Evolutionary conservation across 2,113 vertebrate species (phyloP).

Genomic region (Gracilinanus agilis): DNA sequence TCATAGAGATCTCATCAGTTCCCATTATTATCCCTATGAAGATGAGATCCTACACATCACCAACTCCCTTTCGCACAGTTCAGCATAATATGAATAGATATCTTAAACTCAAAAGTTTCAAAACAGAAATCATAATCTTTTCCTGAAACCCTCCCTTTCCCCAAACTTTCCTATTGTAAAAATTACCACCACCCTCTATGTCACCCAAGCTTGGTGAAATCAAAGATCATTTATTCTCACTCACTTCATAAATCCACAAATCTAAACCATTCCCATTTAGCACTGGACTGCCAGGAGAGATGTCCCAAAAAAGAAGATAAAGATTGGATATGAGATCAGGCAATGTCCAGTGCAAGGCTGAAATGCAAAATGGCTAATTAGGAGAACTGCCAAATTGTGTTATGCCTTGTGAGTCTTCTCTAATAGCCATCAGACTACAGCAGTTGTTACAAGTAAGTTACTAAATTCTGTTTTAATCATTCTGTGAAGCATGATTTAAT

Average conservation of each 20-base stretch:
- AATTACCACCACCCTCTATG: not conserved
- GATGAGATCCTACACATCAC: not conserved
- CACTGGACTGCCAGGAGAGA: not conserved
- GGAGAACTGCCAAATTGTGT: not conserved
- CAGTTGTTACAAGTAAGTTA: not conserved
- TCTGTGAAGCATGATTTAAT: not conserved
- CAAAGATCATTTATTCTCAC: not conserved
- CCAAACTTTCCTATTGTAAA: not conserved
- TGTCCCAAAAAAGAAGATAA: not conserved
- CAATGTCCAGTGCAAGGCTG: not conserved
- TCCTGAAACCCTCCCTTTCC: not conserved
- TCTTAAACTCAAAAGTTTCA: not conserved
- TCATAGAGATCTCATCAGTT: not conserved
- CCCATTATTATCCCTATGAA: not conserved
- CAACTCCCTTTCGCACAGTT: not conserved
- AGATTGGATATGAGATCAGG: not conserved
- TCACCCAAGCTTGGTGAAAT: not conserved
- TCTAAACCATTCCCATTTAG: not conserved
- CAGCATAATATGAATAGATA: not conserved
- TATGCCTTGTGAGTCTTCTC: not conserved
- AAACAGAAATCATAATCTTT: not conserved
- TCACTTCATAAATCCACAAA: not conserved
- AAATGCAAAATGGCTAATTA: not conserved
- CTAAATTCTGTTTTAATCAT: not conserved
- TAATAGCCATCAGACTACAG: not conserved